A percentile compares a stretch with the other conserved stretches of the same genome.
Evolutionary conservation across 1,140 invertebrate species (phyloP).

Genomic region (Drosophila malerkotliana): DNA sequence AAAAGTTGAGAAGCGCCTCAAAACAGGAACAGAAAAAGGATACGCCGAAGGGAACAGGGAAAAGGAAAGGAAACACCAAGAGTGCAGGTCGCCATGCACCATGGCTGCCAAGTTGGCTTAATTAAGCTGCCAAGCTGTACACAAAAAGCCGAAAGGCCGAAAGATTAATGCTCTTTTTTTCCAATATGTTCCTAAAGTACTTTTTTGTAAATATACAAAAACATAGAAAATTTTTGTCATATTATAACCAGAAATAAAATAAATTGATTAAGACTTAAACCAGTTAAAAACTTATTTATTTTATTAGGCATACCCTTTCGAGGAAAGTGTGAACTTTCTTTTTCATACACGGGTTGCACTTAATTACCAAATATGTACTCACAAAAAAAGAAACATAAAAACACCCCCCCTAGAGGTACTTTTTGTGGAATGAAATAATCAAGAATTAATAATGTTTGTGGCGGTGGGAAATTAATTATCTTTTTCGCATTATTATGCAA

Average conservation of each 20-base stretch:
- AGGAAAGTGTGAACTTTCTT: neutral
- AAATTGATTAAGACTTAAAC: no score
- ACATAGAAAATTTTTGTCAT: no score
- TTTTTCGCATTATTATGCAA: constrained; percentile 35
- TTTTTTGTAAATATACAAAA: no score
- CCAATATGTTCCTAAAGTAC: no score
- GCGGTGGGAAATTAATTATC: constrained; percentile 41
- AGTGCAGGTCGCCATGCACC: constrained; percentile 36
- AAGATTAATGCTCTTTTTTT: constrained; percentile 24
- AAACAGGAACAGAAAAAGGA: constrained; percentile 17
- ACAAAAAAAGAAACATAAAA: neutral
- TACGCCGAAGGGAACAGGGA: constrained; percentile 6
- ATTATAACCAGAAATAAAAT: neutral
- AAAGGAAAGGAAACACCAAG: constrained; percentile 22
- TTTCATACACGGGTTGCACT: no score
- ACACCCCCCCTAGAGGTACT: neutral
- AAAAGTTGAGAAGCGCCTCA: constrained; percentile 31
- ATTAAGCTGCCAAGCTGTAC: constrained; percentile 28
- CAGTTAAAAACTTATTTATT: no score
- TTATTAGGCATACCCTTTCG: no score
- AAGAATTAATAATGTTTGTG: constrained; percentile 62
- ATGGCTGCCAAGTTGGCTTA: constrained; percentile 36
- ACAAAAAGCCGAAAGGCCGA: constrained; percentile 6
- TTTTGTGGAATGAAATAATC: constrained; percentile 52
- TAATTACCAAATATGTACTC: constrained; percentile 5